A percentile compares a stretch with the other conserved stretches of the same genome.
Evolutionary conservation across 2,888 invertebrate species (phyloP).

Genomic region (Tricholauxania praeusta): DNA sequence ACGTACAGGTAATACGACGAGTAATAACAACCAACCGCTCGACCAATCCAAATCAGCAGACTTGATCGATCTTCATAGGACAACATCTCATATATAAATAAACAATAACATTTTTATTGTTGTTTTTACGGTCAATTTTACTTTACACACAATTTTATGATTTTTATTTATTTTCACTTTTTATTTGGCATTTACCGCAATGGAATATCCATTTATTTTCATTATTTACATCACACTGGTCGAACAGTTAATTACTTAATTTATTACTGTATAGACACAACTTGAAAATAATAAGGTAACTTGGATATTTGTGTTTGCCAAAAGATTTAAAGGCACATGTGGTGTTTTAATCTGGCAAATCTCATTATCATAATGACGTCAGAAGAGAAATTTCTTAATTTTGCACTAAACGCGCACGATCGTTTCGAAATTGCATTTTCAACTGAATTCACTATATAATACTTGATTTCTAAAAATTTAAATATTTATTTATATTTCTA

Average conservation of each 20-base stretch:
- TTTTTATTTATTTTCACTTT: constrained; percentile 5
- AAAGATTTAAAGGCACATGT: constrained; percentile 8
- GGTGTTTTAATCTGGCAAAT: constrained; percentile 9
- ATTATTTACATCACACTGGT: too few species aligned
- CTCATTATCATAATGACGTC: constrained; percentile 16
- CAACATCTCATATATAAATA: constrained; percentile 3
- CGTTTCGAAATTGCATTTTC: background rate
- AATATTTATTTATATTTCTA: background rate
- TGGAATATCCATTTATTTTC: too few species aligned
- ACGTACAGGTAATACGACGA: too few species aligned
- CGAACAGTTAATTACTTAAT: too few species aligned
- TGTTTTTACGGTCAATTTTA: background rate
- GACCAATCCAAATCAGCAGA: too few species aligned
- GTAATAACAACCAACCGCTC: too few species aligned
- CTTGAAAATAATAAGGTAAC: background rate
- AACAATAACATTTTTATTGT: constrained; percentile 5
- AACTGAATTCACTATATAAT: background rate
- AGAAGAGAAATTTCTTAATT: constrained; percentile 6
- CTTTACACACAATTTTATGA: constrained; percentile 4
- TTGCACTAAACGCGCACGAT: background rate
- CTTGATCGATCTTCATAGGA: constrained; percentile 13
- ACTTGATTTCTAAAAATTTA: background rate
- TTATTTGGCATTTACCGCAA: constrained; percentile 5
- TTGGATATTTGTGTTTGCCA: constrained; percentile 16
- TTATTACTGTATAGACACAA: too few species aligned